phyloP scores from a whole-genome alignment of 2,113 vertebrate species.

The Thunnus maccoyii region DNA sequence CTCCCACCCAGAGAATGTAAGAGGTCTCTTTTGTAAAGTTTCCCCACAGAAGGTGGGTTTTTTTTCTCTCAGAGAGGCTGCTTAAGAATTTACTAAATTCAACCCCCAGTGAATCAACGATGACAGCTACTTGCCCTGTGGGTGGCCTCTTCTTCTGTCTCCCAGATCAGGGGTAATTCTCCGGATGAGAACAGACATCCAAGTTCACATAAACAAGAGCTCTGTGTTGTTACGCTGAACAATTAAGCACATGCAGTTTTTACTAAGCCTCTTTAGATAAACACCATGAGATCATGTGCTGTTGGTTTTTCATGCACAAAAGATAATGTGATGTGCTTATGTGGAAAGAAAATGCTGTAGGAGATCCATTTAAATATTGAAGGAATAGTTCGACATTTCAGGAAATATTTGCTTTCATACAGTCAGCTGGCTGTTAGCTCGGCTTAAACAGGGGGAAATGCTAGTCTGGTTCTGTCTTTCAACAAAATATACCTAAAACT shows the following conservation, averaged over 20 bases:
- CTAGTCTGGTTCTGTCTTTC: too few relatives aligned
- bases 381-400: too few relatives aligned
- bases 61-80: constrained; percentile 51
- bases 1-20: constrained; percentile 71
- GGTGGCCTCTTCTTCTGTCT: constrained; percentile 75
- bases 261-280: constrained; percentile 65
- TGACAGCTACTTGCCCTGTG: constrained; percentile 79
- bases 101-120: constrained; percentile 69
- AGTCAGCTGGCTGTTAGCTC: too few relatives aligned
- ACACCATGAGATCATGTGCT: constrained; percentile 68
- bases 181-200: constrained; percentile 66
- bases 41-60: constrained; percentile 68
- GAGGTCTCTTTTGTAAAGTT: constrained; percentile 75
- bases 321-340: constrained; percentile 70
- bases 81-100: constrained; percentile 73
- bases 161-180: constrained; percentile 67
- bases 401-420: too few relatives aligned
- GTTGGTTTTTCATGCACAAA: constrained; percentile 73
- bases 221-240: constrained; percentile 59
- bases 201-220: constrained; percentile 73
- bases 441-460: too few relatives aligned
- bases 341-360: constrained; percentile 48
- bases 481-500: too few relatives aligned
- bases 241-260: constrained; percentile 70
- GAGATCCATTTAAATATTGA: constrained; percentile 52